Conservation (phyloP, 2,888 invertebrate species). For the Leptothorax acervorum region DNA sequence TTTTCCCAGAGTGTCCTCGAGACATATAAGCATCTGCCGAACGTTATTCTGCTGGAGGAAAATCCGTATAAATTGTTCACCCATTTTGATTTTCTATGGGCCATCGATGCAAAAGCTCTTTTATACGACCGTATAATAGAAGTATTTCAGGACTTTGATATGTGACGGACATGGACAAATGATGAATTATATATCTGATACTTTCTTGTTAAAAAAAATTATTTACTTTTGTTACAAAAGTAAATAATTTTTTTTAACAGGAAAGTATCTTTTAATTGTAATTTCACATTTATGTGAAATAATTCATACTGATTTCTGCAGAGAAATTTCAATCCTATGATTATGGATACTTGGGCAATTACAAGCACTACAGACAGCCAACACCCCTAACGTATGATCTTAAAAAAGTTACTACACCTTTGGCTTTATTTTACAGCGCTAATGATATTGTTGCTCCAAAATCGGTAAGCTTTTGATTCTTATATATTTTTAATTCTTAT, state of each 20-base stretch:
- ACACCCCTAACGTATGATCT: constrained; percentile 9
- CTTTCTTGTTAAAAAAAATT: not conserved
- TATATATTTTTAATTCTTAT: not conserved
- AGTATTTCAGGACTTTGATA: constrained; percentile 82
- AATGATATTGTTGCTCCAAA: not conserved
- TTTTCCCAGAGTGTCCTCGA: constrained; percentile 86
- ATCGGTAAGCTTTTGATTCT: constrained; percentile 5
- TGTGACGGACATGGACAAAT: not conserved
- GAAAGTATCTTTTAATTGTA: not conserved
- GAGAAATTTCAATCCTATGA: constrained; percentile 19
- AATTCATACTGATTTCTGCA: not conserved
- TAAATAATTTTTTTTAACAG: not conserved
- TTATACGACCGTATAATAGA: constrained; percentile 87
- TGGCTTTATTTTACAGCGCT: constrained; percentile 17
- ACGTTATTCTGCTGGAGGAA: constrained; percentile 87
- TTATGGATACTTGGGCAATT: not conserved
- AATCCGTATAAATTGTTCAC: constrained; percentile 89
- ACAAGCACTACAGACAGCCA: not conserved
- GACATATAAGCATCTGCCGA: constrained; percentile 86
- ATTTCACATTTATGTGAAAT: not conserved
- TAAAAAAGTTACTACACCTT: constrained; percentile 8
- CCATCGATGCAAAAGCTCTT: constrained; percentile 87
- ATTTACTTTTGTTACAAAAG: not conserved
- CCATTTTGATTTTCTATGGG: constrained; percentile 91
- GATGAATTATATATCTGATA: not conserved